Conservation (phyloP, 2,113 vertebrate species). For the Labeo catla region DNA sequence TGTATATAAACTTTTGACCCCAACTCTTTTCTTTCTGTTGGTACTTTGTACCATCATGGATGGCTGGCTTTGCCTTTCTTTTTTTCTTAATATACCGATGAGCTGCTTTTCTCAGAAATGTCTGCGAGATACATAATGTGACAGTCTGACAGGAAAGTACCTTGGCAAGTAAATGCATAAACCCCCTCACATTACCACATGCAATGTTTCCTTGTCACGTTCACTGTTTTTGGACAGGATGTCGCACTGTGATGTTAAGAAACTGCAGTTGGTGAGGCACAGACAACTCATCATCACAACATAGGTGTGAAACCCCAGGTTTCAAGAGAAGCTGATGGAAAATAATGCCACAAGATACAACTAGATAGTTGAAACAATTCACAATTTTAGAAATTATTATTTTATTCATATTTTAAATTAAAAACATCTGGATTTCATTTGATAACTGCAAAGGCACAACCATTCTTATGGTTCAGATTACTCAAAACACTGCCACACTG, state of each 20-base stretch:
- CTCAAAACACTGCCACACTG: slow-evolving; percentile 77
- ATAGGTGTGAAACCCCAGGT: background rate
- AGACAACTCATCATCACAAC: background rate
- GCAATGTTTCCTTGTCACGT: background rate
- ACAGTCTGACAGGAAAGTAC: slow-evolving; percentile 26
- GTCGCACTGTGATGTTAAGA: background rate
- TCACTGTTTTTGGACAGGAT: slow-evolving; percentile 12
- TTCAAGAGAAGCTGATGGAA: background rate
- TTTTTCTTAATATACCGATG: background rate
- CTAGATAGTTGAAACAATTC: slow-evolving; percentile 31
- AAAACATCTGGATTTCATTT: slow-evolving; percentile 82
- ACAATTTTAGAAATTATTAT: slow-evolving; percentile 72
- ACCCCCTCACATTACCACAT: background rate
- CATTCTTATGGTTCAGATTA: slow-evolving; percentile 77
- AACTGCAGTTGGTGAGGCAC: background rate
- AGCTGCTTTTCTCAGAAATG: slow-evolving; percentile 12
- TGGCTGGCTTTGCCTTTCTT: background rate
- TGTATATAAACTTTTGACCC: too few relatives aligned
- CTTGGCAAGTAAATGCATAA: background rate
- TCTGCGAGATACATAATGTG: background rate
- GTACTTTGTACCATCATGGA: background rate
- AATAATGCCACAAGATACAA: background rate
- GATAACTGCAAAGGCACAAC: slow-evolving; percentile 83
- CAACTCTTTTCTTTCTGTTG: background rate
- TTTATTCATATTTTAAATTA: slow-evolving; percentile 82